A percentile compares a stretch with the other conserved stretches of the same genome.
Conservation (phyloP, 1,140 invertebrate genomes). For the Macrobrachium nipponense region DNA sequence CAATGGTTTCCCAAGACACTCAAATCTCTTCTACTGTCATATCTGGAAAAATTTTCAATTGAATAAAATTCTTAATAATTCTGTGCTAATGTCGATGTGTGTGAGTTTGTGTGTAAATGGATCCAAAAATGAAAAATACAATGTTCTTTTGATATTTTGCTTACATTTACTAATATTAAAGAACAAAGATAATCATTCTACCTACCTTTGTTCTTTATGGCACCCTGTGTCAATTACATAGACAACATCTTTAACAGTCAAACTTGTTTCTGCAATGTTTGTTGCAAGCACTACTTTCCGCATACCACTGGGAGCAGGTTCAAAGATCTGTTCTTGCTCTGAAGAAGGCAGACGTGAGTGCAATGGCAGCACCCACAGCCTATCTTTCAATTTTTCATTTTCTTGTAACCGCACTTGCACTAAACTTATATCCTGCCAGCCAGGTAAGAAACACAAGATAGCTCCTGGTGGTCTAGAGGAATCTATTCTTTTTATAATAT, state of each 20-base stretch:
- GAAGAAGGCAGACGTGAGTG: slow-evolving; percentile 84
- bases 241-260: slow-evolving; percentile 91
- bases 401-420: slow-evolving; percentile 66
- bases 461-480: slow-evolving; percentile 67
- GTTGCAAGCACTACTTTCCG: slow-evolving; percentile 92
- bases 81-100: no score
- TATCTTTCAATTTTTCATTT: slow-evolving; percentile 30
- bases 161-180: neutral
- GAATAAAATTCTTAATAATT: neutral
- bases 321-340: slow-evolving; percentile 85
- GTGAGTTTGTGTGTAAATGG: no score
- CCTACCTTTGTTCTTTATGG: slow-evolving; percentile 80
- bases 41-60: slow-evolving; percentile 59
- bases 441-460: slow-evolving; percentile 78
- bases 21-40: slow-evolving; percentile 64
- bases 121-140: slow-evolving; percentile 65
- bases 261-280: slow-evolving; percentile 93
- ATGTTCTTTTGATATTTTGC: neutral
- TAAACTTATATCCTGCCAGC: slow-evolving; percentile 71
- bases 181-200: slow-evolving; percentile 65
- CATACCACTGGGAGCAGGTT: slow-evolving; percentile 72
- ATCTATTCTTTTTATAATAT: slow-evolving; percentile 65
- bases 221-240: slow-evolving; percentile 93
- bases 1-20: slow-evolving; percentile 69
- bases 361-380: slow-evolving; percentile 77